These are phyloP conservation scores for Ranitomeya variabilis DNA, from an alignment of 2,113 vertebrate genomes.

Conservation along the genomic window DNA sequence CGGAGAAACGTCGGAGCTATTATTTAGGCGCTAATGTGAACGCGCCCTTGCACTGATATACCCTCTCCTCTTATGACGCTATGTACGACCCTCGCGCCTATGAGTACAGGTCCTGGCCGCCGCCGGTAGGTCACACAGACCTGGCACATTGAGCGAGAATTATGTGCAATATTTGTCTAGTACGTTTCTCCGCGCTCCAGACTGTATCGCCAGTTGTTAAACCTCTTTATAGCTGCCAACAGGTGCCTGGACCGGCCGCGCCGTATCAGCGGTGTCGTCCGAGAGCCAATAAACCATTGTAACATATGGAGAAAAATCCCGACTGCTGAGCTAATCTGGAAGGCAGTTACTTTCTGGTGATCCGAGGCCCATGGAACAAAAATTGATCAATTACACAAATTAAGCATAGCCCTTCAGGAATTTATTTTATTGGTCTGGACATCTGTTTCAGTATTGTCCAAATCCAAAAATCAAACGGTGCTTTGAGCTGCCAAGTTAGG, in stretches of 20 bases:
- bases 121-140: not conserved
- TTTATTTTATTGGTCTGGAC: constrained; percentile 98
- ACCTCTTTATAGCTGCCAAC: constrained; percentile 73
- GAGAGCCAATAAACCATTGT: constrained; percentile 79
- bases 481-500: constrained; percentile 88
- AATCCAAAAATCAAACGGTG: constrained; percentile 98
- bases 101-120: not conserved
- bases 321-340: constrained; percentile 93
- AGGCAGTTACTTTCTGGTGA: constrained; percentile 90
- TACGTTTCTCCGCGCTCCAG: constrained; percentile 36
- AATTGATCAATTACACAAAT: constrained; percentile 99
- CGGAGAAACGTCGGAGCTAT: too few species aligned
- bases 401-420: constrained; percentile 95
- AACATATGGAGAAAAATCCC: constrained; percentile 94
- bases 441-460: constrained; percentile 99
- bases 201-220: constrained; percentile 37
- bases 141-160: constrained; percentile 46
- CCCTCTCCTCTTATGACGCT: not conserved
- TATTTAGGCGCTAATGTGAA: too few species aligned
- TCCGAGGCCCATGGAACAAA: constrained; percentile 84
- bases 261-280: constrained; percentile 81
- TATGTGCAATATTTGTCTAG: constrained; percentile 47
- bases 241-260: constrained; percentile 83
- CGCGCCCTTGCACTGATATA: not conserved
- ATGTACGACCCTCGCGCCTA: not conserved